These are phyloP conservation scores for Embidobia sp. DNA, from an alignment of 2,888 invertebrate genomes.

Conservation along the genomic window DNA sequence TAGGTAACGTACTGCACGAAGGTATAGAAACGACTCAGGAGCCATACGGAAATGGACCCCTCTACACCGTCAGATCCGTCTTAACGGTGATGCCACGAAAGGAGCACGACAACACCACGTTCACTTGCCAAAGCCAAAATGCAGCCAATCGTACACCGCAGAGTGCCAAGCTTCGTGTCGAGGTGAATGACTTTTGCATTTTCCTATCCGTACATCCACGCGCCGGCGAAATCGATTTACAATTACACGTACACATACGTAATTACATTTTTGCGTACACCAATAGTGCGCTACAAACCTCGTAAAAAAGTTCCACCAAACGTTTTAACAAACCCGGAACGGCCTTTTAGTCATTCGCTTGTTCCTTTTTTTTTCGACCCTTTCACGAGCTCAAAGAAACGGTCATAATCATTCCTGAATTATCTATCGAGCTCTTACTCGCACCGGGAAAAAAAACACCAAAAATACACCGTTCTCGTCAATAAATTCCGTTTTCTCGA, in stretches of 20 bases:
- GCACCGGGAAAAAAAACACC: no score
- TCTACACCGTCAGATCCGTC: conserved; percentile 92
- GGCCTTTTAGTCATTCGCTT: no score
- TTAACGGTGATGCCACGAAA: conserved; percentile 92
- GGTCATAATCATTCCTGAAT: no score
- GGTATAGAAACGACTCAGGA: conserved; percentile 91
- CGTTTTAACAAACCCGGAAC: no score
- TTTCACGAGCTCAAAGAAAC: no score
- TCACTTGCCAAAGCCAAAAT: conserved; percentile 96
- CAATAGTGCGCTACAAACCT: no score
- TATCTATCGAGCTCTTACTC: no score
- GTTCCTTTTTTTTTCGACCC: not conserved
- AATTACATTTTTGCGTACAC: conserved; percentile 27
- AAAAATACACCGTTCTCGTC: no score
- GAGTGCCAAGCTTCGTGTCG: conserved; percentile 89
- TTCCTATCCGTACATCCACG: conserved; percentile 37
- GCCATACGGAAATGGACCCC: conserved; percentile 89
- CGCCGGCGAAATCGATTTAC: conserved; percentile 36
- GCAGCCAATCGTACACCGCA: conserved; percentile 93
- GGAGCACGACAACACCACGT: conserved; percentile 94
- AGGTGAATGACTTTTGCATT: conserved; percentile 83
- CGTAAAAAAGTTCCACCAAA: no score
- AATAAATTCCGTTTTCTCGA: no score
- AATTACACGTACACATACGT: conserved; percentile 37
- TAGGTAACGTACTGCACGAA: conserved; percentile 90